phyloP scores from a whole-genome alignment of 2,113 vertebrate species.

The Patagioenas fasciata region DNA sequence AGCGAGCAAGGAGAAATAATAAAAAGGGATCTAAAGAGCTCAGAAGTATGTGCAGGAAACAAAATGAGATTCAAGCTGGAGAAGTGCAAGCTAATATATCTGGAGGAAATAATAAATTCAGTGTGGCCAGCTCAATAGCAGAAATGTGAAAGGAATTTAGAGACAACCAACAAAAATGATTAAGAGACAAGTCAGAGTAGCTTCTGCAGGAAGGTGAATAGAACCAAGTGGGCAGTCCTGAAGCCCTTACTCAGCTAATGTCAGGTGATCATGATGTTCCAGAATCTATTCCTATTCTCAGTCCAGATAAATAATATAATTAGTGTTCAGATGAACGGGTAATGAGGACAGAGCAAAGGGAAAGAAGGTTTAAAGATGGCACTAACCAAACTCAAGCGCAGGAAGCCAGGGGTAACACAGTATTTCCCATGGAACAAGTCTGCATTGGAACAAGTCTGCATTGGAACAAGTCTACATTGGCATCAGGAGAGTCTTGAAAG shows the following conservation, averaged over 20 bases:
- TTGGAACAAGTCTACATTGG: background rate
- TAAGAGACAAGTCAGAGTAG: background rate
- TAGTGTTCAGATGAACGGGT: background rate
- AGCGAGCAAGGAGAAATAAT: slow-evolving; percentile 26
- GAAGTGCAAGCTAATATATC: slow-evolving; percentile 17
- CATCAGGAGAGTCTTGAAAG: background rate
- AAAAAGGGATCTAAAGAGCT: slow-evolving; percentile 51
- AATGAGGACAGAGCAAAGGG: background rate
- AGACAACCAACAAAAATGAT: background rate
- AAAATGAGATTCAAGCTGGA: slow-evolving; percentile 47
- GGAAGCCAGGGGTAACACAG: background rate
- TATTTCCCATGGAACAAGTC: background rate
- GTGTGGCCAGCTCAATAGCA: background rate
- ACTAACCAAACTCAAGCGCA: background rate
- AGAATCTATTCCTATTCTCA: background rate
- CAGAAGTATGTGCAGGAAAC: background rate
- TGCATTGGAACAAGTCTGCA: background rate
- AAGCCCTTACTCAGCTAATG: background rate
- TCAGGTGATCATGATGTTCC: background rate
- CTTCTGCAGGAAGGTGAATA: background rate
- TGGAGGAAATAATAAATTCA: slow-evolving; percentile 40
- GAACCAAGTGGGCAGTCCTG: background rate
- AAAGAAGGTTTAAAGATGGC: background rate
- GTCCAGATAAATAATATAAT: background rate
- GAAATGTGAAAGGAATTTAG: slow-evolving; percentile 30